A percentile compares a stretch with the other conserved stretches of the same genome.
These are phyloP conservation scores for Scelioninae gen. 1 DNA, from an alignment of 2,888 invertebrate genomes.

Conservation along the genomic window DNA sequence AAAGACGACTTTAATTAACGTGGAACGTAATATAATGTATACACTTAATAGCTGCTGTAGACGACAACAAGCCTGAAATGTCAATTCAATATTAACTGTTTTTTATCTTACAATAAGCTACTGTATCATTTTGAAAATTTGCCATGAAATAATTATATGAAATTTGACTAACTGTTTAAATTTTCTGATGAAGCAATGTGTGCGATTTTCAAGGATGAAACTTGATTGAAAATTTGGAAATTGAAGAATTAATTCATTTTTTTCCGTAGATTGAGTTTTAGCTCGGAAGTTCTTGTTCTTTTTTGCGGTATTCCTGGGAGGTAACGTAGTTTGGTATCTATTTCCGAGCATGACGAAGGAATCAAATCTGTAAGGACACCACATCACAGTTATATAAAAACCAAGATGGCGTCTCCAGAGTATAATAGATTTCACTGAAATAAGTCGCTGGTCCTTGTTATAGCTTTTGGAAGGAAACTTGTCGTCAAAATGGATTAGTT, in stretches of 20 bases:
- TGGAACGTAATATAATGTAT: conserved; percentile 63
- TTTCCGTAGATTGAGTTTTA: not conserved
- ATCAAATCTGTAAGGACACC: conserved; percentile 61
- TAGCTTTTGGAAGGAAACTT: conserved; percentile 54
- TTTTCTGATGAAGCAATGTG: no score
- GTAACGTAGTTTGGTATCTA: conserved; percentile 37
- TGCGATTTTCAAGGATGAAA: no score
- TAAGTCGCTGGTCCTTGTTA: conserved; percentile 60
- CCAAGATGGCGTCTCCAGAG: conserved; percentile 65
- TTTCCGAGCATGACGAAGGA: conserved; percentile 46
- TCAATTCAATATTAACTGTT: conserved; percentile 46
- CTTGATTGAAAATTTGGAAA: no score
- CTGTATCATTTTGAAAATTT: conserved; percentile 9
- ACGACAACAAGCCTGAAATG: conserved; percentile 44
- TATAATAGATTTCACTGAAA: conserved; percentile 68
- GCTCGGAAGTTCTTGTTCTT: not conserved
- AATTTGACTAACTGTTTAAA: no score
- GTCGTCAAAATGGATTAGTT: conserved; percentile 56
- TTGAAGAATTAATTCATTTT: no score
- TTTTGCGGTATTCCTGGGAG: conserved; percentile 1
- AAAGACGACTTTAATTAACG: conserved; percentile 73
- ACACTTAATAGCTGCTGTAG: conserved; percentile 38
- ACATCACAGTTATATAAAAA: conserved; percentile 68
- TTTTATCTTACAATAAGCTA: conserved; percentile 25
- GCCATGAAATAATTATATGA: no score